These are phyloP conservation scores for Oryctolagus cuniculus DNA, from an alignment of 2,113 vertebrate species.

Conservation along the genomic window mOryCun1.1 NC_091434.1:89422501-89423000, in stretches of 20 bases:
- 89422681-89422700: neutral
- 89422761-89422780: neutral
- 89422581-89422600: neutral
- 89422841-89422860: neutral
- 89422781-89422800: neutral
- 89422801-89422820: neutral
- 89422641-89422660: slow-evolving; percentile 48
- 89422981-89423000: neutral
- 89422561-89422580: neutral
- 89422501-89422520: neutral
- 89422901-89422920: neutral
- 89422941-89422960: neutral
- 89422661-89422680: neutral
- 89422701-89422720: slow-evolving; percentile 11
- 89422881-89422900: neutral
- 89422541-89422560: neutral
- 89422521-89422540: neutral
- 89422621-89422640: neutral
- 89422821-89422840: neutral
- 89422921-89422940: neutral
- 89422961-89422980: neutral
- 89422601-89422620: neutral
- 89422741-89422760: slow-evolving; percentile 19
- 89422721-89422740: slow-evolving; percentile 3
- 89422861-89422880: neutral